Evolutionary conservation across 2,888 invertebrate genomes (phyloP).

Genomic region (Celastrina argiolus): DNA sequence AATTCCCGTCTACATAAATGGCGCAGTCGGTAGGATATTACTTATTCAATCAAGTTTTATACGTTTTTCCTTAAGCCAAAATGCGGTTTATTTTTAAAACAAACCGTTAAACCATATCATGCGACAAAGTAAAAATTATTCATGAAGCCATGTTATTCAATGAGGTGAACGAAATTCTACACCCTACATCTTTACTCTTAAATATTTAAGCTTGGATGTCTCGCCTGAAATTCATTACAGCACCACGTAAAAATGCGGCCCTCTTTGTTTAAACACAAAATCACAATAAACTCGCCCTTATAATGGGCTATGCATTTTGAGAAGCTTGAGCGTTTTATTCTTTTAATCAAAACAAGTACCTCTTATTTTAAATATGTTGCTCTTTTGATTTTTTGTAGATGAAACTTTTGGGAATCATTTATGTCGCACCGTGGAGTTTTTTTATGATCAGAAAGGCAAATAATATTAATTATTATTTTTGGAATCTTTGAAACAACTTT

Average conservation of each 20-base stretch:
- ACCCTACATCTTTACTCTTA: slow-evolving; percentile 53
- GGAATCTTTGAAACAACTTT: not conserved
- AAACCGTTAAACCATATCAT: slow-evolving; percentile 27
- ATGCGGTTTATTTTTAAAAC: slow-evolving; percentile 23
- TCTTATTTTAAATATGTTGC: slow-evolving; percentile 19
- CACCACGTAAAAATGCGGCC: slow-evolving; percentile 58
- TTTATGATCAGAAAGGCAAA: too few relatives aligned
- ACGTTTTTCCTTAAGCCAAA: not conserved
- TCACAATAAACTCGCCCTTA: slow-evolving; percentile 69
- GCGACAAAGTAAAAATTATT: slow-evolving; percentile 59
- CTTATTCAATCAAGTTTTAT: slow-evolving; percentile 6
- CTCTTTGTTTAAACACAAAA: slow-evolving; percentile 73
- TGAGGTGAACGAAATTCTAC: slow-evolving; percentile 61
- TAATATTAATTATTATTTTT: not conserved
- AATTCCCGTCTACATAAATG: not conserved
- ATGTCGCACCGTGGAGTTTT: too few relatives aligned
- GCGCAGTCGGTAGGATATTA: not conserved
- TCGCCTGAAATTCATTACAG: slow-evolving; percentile 64
- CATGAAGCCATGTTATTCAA: slow-evolving; percentile 74
- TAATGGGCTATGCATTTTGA: slow-evolving; percentile 69
- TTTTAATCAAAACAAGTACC: slow-evolving; percentile 44
- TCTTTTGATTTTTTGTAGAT: not conserved
- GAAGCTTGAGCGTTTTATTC: slow-evolving; percentile 42
- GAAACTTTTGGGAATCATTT: not conserved
- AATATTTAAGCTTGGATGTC: slow-evolving; percentile 68